Base-by-base conservation (phyloP, 2,113 vertebrate species). In the Strix uralensis region DNA sequence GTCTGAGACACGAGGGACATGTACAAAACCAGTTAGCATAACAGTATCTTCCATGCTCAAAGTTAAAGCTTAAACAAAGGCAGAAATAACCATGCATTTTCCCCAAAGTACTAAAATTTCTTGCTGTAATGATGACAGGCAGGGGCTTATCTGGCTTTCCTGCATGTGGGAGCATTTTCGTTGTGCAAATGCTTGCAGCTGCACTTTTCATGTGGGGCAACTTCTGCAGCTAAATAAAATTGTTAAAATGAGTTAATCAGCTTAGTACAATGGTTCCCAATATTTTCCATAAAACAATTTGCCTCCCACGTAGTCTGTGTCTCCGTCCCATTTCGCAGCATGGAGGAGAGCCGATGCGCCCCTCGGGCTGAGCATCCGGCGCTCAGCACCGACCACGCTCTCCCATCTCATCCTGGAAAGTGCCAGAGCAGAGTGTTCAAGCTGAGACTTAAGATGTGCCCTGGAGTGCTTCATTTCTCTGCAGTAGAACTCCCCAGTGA, bases 1-100 rank as follows among this genome's bases (percentile, higher is more conserved):
- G 55, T 18, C 42, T 47, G 47, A 47, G 38, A 80, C 47, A 17
- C 5, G 4, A 74, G 78, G 81, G 74, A 51, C 5, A 2, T 6
- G 38, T 27, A 80, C 59, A 88, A 91, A 96, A 63, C 5, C 57
- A 44, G 77, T 34, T 62, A 86, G 71, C 21, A 12, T 18, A 66
- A 78, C 19, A 52, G 49, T 32, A 47, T 55, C 54, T 78, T 87
- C 81, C 57, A 34, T 58, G 55, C 38, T 72, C 54, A 3, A 61
- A 91, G 67, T 73, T 91, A 66, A 71, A 87, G 54, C 83, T 80
- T 54, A 87, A 96, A 51, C 72, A 75, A 82, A 91, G 54, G 67
- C 49, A 96, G 90, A 96, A 93, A 82, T 32, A 92, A 77, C 67
- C 42, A 19, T 32, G 71, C n/a, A 36, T 71, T 90, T 86, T 47